Conservation (phyloP, 2,113 vertebrate species). For the Colaptes auratus region DNA sequence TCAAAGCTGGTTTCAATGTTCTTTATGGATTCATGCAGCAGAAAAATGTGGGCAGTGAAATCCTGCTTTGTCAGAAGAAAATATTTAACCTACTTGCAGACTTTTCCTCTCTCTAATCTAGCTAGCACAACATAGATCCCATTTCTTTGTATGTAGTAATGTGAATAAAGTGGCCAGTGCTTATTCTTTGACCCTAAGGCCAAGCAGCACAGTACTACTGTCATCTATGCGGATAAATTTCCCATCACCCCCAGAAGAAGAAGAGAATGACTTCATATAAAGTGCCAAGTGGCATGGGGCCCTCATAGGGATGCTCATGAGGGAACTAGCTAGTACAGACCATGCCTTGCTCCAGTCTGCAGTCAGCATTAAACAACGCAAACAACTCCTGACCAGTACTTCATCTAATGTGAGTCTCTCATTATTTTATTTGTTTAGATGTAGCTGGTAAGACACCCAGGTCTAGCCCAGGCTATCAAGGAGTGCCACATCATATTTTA, state of each 20-base stretch:
- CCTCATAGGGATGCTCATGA: rapidly evolving
- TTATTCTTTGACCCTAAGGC: not conserved
- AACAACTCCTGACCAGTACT: not conserved
- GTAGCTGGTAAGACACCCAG: not conserved
- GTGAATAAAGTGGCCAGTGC: not conserved
- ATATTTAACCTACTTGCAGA: not conserved
- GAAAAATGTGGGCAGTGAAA: not conserved
- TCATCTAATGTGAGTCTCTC: not conserved
- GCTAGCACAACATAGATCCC: not conserved
- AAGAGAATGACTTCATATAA: not conserved
- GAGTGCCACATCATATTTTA: not conserved
- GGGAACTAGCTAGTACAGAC: not conserved
- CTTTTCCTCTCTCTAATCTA: not conserved
- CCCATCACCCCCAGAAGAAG: not conserved
- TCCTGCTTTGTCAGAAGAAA: not conserved
- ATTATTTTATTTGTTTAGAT: not conserved
- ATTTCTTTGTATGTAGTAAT: not conserved
- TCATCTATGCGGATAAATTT: not conserved
- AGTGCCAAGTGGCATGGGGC: not conserved
- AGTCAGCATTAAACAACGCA: not conserved
- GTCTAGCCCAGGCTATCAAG: not conserved
- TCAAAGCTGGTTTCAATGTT: not conserved
- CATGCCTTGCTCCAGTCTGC: rapidly evolving
- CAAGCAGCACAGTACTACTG: not conserved
- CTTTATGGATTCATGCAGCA: not conserved